Base-by-base conservation (phyloP, 2,797 vertebrate species). In the Platyrinchus mystaceus region DNA sequence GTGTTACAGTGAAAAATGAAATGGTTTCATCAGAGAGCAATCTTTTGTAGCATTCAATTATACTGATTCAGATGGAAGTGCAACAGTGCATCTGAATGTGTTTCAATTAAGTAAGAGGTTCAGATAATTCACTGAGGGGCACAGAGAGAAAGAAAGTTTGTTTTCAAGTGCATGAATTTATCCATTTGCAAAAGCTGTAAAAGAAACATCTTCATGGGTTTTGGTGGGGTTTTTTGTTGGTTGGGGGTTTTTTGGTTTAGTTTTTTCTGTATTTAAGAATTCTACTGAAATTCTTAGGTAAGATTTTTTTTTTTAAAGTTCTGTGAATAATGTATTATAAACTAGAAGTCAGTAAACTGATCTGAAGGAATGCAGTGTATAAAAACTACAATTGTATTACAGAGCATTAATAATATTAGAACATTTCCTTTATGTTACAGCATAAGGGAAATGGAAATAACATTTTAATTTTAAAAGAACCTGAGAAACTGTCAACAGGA, bases 21-120 rank as follows among this genome's bases (percentile, higher is more conserved):
- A 77, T 56, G 4, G 12, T 90, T 89, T 84, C 41, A 84, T 87
- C 44, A 77, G 26, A 87, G 32, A 49, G 60, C n/a, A 90, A 82
- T 75, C n/a, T 68, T 94, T 85, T 85, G 41, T 89, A 71, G 30
- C 43, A 39, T 77, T 84, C 94, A 94, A 94, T 69, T 41, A 84
- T 53, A 79, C 16, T 39, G 43, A 89, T 87, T 92, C 66, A 89
- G 52, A 64, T 46, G 52, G 41, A 83, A 92, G 37, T 39, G 49
- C 63, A 92, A 66, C 68, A 12, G 18, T 89, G 52, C 50, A 90
- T 84, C 55, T 78, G 43, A 73, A 79, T 46, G 47, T 37, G 21
- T 76, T 89, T 94, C 49, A 85, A 87, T 87, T 49, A 92, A 71
- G 56, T 84, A 84, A 92, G 46, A 82, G 27, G 14, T 66, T 15